Percentiles rank a stretch among this genome's conserved stretches.
Conservation (phyloP, 2,888 invertebrate genomes). For the Melinaea menophilus region DNA sequence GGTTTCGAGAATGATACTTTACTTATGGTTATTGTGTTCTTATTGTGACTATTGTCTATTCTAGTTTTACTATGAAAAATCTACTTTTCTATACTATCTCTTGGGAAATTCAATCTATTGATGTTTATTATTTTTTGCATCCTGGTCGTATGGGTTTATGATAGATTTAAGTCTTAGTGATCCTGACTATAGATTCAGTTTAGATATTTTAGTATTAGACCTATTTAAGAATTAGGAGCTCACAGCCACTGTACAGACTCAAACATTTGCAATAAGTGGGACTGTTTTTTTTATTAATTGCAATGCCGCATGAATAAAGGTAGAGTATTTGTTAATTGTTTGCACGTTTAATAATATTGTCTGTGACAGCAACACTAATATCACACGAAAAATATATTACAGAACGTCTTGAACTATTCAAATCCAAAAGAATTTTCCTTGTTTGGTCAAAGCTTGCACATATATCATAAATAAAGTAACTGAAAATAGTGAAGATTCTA, state of each 20-base stretch:
- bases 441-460: slow-evolving; percentile 3
- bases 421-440: neutral
- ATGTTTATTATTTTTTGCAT: slow-evolving; percentile 61
- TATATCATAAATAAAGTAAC: neutral
- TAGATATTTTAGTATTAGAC: slow-evolving; percentile 47
- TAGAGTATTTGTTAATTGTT: slow-evolving; percentile 55
- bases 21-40: slow-evolving; percentile 70
- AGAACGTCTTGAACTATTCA: no score
- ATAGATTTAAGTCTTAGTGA: slow-evolving; percentile 51
- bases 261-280: slow-evolving; percentile 43
- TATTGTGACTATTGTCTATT: slow-evolving; percentile 65
- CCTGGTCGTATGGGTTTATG: slow-evolving; percentile 47
- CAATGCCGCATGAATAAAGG: slow-evolving; percentile 66
- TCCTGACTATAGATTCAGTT: slow-evolving; percentile 46
- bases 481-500: slow-evolving; percentile 1
- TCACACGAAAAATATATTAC: no score
- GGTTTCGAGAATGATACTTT: slow-evolving; percentile 72
- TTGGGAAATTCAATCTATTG: slow-evolving; percentile 46
- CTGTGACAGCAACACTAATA: slow-evolving; percentile 15
- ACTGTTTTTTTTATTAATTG: slow-evolving; percentile 37
- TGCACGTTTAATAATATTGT: slow-evolving; percentile 59
- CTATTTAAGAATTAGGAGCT: slow-evolving; percentile 45
- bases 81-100: slow-evolving; percentile 58
- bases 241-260: slow-evolving; percentile 62
- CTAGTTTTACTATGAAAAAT: slow-evolving; percentile 61